A percentile compares a stretch with the other conserved stretches of the same genome.
phyloP scores from a whole-genome alignment of 2,113 vertebrate species.

The Drymodes brunneopygia region DNA sequence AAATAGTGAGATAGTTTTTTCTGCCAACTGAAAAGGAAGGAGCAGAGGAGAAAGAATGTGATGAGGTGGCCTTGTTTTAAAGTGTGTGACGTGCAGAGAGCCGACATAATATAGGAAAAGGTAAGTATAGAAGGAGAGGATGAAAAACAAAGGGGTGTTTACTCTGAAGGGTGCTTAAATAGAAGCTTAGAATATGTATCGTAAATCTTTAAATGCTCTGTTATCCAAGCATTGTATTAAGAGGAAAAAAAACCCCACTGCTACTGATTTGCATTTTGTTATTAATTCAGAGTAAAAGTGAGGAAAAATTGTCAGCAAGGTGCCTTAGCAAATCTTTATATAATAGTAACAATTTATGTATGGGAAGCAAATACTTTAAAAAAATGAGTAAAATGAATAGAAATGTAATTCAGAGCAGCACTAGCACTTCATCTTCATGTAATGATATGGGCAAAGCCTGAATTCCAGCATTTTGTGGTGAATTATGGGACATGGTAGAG shows the following conservation, averaged over 20 bases:
- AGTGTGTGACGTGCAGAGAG: neutral
- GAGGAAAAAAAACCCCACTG: neutral
- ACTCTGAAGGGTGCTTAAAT: conserved; percentile 2
- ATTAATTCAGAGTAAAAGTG: conserved; percentile 44
- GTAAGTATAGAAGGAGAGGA: neutral
- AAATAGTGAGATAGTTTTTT: conserved; percentile 10
- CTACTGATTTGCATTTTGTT: conserved; percentile 54
- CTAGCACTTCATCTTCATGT: conserved; percentile 31
- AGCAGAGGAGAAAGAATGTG: neutral
- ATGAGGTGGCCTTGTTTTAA: neutral
- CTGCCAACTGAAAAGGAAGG: neutral
- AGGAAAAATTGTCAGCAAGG: conserved; percentile 15
- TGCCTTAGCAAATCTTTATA: neutral
- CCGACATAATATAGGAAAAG: neutral
- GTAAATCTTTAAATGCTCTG: conserved; percentile 24
- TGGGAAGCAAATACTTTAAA: conserved; percentile 29
- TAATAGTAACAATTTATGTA: conserved; percentile 43
- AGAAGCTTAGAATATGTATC: no score
- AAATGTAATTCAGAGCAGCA: conserved; percentile 22
- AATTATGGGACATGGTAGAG: conserved; percentile 51
- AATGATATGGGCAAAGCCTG: conserved; percentile 24
- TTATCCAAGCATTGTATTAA: conserved; percentile 25
- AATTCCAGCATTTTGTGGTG: conserved; percentile 21
- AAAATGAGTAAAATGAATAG: conserved; percentile 44
- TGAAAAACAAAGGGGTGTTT: conserved; percentile 26